Conservation (phyloP, 1,140 invertebrate species). For the Drosophila dunni region DNA sequence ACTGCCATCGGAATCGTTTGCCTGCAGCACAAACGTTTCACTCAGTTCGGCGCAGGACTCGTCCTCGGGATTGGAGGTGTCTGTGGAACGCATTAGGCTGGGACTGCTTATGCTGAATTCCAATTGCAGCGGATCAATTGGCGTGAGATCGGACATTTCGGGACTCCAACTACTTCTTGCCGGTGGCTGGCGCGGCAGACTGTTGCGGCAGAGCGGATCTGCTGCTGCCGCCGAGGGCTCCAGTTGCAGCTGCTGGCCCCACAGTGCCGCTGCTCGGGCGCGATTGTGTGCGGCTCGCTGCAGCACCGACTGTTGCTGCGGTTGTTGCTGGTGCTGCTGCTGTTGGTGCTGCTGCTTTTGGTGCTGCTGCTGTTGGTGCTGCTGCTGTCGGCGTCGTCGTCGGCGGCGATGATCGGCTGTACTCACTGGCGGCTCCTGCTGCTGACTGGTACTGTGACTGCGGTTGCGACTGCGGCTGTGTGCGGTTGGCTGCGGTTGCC, state of each 20-base stretch:
- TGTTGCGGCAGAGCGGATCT: constrained; percentile 83
- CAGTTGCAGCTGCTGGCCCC: constrained; percentile 75
- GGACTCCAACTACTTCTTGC: constrained; percentile 81
- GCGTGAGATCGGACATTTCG: constrained; percentile 44
- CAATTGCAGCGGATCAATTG: constrained; percentile 58
- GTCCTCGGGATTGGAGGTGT: constrained; percentile 54
- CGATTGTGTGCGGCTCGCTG: constrained; percentile 77
- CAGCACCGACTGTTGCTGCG: constrained; percentile 43
- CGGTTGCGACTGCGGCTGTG: constrained; percentile 30
- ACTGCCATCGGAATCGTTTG: constrained; percentile 57
- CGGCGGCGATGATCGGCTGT: constrained; percentile 61
- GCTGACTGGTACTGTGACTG: constrained; percentile 38
- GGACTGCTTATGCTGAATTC: constrained; percentile 83
- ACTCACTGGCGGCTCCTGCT: constrained; percentile 50
- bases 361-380: constrained; percentile 20
- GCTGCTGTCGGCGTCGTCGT: constrained; percentile 47
- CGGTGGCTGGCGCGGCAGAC: constrained; percentile 76
- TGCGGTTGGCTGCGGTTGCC: constrained; percentile 42
- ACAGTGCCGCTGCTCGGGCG: constrained; percentile 77
- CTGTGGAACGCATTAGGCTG: constrained; percentile 75
- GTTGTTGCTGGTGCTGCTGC: constrained; percentile 31
- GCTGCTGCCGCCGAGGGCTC: constrained; percentile 52
- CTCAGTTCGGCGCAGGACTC: constrained; percentile 64
- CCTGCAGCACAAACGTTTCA: constrained; percentile 59
- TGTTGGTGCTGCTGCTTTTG: constrained; percentile 30